phyloP scores from a whole-genome alignment of 35 echinoderm and acorn worm genomes.

The Diadema setosum region DNA sequence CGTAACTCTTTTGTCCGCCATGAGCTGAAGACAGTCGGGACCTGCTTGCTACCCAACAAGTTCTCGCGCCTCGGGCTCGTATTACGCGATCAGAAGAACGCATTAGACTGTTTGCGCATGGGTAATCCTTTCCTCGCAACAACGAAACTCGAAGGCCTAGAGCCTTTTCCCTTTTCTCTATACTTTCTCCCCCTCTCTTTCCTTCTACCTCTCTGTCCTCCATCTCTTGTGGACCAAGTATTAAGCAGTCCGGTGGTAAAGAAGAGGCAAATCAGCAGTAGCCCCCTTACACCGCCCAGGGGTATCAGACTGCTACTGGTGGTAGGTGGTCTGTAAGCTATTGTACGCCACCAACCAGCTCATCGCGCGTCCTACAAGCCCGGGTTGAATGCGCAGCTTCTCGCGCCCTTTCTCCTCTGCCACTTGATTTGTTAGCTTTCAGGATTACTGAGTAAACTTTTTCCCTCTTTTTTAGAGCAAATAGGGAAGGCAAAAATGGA shows the following conservation, averaged over 20 bases:
- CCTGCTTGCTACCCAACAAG: not conserved
- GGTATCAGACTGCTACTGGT: not conserved
- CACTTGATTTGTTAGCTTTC: slow-evolving; percentile 32
- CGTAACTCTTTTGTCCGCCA: not conserved
- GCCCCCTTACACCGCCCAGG: not conserved
- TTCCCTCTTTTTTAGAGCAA: not conserved
- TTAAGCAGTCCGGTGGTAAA: not conserved
- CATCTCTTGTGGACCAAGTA: not conserved
- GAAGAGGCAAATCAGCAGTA: not conserved
- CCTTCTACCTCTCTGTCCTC: not conserved
- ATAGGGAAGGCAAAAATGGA: not conserved
- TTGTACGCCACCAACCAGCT: not conserved
- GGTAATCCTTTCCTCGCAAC: slow-evolving; percentile 1
- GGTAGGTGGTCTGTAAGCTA: slow-evolving; percentile 18
- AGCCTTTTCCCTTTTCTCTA: too few relatives aligned
- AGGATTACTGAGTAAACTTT: slow-evolving; percentile 18
- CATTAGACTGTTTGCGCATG: slow-evolving; percentile 16
- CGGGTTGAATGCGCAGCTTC: not conserved
- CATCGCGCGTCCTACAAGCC: not conserved
- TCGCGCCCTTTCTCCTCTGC: not conserved
- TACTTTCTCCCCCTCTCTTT: too few relatives aligned
- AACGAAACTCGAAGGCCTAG: too few relatives aligned
- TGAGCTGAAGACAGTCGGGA: not conserved
- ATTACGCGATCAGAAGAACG: slow-evolving; percentile 16
- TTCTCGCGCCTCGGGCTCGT: not conserved